Conservation (phyloP, 2,888 invertebrate species). For the Drosophila koepferae region DNA sequence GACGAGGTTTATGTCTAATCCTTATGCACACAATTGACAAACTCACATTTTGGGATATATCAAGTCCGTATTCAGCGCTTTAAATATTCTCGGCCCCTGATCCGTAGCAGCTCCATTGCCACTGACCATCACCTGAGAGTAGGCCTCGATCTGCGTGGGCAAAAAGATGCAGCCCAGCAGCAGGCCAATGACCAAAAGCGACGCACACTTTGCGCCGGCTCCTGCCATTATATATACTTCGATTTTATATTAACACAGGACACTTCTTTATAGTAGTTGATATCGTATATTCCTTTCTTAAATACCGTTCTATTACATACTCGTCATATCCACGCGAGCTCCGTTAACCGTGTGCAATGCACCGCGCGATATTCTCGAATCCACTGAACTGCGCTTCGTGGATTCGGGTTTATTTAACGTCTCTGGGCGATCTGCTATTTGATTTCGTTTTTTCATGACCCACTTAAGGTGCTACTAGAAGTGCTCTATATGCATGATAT, state of each 20-base stretch:
- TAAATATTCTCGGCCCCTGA: constrained; percentile 81
- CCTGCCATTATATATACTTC: constrained; percentile 46
- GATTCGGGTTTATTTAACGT: constrained; percentile 66
- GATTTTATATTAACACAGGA: constrained; percentile 33
- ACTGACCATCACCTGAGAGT: constrained; percentile 75
- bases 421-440: constrained; percentile 32
- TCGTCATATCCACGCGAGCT: constrained; percentile 61
- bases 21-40: neutral
- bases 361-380: constrained; percentile 59
- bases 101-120: constrained; percentile 50
- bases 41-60: constrained; percentile 83
- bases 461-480: constrained; percentile 77
- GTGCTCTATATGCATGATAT: constrained; percentile 65
- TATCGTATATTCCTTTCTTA: constrained; percentile 1
- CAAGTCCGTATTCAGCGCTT: constrained; percentile 83
- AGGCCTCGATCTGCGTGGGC: constrained; percentile 47
- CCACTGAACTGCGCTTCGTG: constrained; percentile 29
- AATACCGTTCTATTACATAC: constrained; percentile 24
- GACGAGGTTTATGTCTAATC: neutral
- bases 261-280: constrained; percentile 25
- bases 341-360: constrained; percentile 41
- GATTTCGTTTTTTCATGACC: constrained; percentile 79
- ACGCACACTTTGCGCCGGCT: constrained; percentile 37
- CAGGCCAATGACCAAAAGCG: constrained; percentile 35
- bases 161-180: constrained; percentile 27